These are phyloP conservation scores for Nebria salina DNA, from an alignment of 2,888 invertebrate genomes.

Conservation along the genomic window DNA sequence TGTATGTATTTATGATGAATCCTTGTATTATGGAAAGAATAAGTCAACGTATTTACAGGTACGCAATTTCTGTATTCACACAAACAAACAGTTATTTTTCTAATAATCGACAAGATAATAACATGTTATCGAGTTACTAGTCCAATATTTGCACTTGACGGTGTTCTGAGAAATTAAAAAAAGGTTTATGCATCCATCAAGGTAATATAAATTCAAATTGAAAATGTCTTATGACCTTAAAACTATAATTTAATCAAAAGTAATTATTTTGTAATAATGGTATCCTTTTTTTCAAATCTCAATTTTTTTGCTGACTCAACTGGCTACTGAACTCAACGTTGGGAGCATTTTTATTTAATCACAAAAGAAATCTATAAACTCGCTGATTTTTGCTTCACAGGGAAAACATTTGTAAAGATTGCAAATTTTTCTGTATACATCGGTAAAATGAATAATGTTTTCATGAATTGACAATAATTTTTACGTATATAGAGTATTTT, in stretches of 20 bases:
- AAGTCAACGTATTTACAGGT: not conserved
- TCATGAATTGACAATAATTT: not conserved
- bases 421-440: not conserved
- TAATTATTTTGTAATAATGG: not conserved
- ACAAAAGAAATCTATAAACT: not conserved
- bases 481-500: not conserved
- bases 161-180: not conserved
- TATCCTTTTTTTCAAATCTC: not conserved
- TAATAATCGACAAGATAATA: conserved; percentile 35
- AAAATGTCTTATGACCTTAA: not conserved
- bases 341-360: not conserved
- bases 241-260: not conserved
- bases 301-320: not conserved
- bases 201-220: not conserved
- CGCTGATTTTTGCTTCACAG: not conserved
- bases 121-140: conserved; percentile 23
- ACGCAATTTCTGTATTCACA: conserved; percentile 12
- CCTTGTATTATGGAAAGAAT: not conserved
- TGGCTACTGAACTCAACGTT: not conserved
- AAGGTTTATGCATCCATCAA: not conserved
- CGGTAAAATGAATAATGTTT: not conserved
- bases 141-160: conserved; percentile 28
- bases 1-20: not conserved
- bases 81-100: conserved; percentile 17
- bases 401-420: not conserved